Evolutionary conservation across 2,797 vertebrate species (phyloP).

Genomic region (Onychomys torridus): DNA sequence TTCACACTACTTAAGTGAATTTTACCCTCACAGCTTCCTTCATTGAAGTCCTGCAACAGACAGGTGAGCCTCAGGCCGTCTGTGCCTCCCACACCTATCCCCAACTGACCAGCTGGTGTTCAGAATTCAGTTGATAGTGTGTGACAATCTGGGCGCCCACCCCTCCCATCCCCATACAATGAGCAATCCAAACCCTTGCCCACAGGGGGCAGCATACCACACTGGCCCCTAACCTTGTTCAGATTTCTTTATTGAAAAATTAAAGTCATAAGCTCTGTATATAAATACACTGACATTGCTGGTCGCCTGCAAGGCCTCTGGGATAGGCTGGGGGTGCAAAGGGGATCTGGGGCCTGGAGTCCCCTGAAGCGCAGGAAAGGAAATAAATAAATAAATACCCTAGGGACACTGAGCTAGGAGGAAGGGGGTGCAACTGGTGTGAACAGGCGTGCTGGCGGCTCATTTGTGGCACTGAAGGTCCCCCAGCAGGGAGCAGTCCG

Average conservation of each 20-base stretch:
- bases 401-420: not conserved
- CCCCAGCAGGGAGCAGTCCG: not conserved
- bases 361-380: slow-evolving; percentile 58
- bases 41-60: not conserved
- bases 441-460: slow-evolving; percentile 24
- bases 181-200: not conserved
- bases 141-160: too few relatives aligned
- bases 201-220: not conserved
- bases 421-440: not conserved
- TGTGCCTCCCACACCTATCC: fast-evolving
- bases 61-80: not conserved
- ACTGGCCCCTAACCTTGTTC: slow-evolving; percentile 70
- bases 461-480: slow-evolving; percentile 82
- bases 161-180: not conserved
- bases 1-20: not conserved
- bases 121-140: too few relatives aligned
- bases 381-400: slow-evolving; percentile 80
- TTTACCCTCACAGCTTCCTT: not conserved
- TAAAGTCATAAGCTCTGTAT: slow-evolving; percentile 94
- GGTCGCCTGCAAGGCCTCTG: slow-evolving; percentile 89
- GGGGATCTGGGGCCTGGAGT: slow-evolving; percentile 40
- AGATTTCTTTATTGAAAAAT: slow-evolving; percentile 95
- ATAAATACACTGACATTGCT: slow-evolving; percentile 89
- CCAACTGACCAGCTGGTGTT: not conserved
- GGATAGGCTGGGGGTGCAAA: slow-evolving; percentile 79